These are phyloP conservation scores for Chloroclystis v-ata DNA, from an alignment of 2,888 invertebrate species.

Conservation along the genomic window DNA sequence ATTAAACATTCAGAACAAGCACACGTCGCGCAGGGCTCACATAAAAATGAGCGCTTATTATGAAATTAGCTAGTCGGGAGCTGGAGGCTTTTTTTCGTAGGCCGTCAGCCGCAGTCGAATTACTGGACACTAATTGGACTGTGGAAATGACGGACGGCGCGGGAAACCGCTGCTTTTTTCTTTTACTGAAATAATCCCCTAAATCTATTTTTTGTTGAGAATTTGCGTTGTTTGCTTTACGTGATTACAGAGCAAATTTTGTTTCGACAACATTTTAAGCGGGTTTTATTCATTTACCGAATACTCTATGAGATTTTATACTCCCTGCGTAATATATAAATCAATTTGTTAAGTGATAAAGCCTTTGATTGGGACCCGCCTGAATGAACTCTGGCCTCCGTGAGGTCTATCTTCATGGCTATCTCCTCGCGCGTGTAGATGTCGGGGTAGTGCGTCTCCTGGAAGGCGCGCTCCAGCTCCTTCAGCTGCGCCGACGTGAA, in stretches of 20 bases:
- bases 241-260: slow-evolving; percentile 17
- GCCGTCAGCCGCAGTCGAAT: slow-evolving; percentile 71
- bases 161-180: slow-evolving; percentile 53
- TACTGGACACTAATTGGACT: slow-evolving; percentile 76
- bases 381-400: too few relatives aligned
- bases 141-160: slow-evolving; percentile 72
- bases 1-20: slow-evolving; percentile 69
- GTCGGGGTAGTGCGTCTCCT: too few relatives aligned
- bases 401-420: too few relatives aligned
- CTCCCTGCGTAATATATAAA: too few relatives aligned
- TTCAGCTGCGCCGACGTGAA: too few relatives aligned
- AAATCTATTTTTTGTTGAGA: slow-evolving; percentile 35
- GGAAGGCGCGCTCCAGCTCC: too few relatives aligned
- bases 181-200: slow-evolving; percentile 40
- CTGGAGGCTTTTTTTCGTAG: slow-evolving; percentile 62
- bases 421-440: too few relatives aligned
- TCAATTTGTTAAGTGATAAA: too few relatives aligned
- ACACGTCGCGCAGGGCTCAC: slow-evolving; percentile 60
- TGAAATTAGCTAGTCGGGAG: slow-evolving; percentile 70
- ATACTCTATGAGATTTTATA: too few relatives aligned
- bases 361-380: too few relatives aligned
- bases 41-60: slow-evolving; percentile 77
- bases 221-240: slow-evolving; percentile 27
- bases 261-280: too few relatives aligned
- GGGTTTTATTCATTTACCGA: too few relatives aligned